Evolutionary conservation across 2,888 invertebrate genomes (phyloP), one percentile per base, ranked within the genome.

Genomic region (Xestoiulus laeticollis): DNA sequence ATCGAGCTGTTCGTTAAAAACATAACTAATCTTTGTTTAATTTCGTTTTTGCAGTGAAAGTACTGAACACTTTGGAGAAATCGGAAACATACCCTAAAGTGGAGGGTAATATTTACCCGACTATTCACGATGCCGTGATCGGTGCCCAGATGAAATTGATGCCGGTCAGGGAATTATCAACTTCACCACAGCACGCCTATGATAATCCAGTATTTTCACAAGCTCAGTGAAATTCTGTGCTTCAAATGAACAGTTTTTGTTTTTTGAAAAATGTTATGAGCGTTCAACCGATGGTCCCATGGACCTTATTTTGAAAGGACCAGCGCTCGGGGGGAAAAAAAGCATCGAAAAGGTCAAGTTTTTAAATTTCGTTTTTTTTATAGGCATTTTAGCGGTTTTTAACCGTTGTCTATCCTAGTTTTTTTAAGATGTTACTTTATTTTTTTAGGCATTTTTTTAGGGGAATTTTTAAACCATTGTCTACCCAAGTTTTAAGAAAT

Each of bases 91-190:
- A 44, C 10, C 5, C 32, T 1, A 85, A 85, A 85, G 30, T 87
- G 33, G 32, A 87, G 10, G 48, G 38, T 3, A 32, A 33, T 10
- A 59, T 87, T 30, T 87, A 87, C 33, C 87, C 87, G 6, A 85
- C 85, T 3, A 59, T 87, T 2, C 87, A 87, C 85, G 87, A 87
- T 48, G 87, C 87, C 8, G 87, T 87, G 22, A 48, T 87, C 33
- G 53, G 53, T 1, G 87, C 87, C 22, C 87, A 87, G 33, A 68
- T 78, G n/a, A 68, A 87, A 12, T 22, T 87, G 30, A 44, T 33
- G 44, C 43, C 44, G 38, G 68, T 44, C n/a, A 82, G 38, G 68
- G 38, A 38, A 19, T 43, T 78, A 10, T 16, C 19, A 3, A n/a
- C 38, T n/a, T 4, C 32, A 8, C n/a, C 48, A 33, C 83, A 26